phyloP scores from a whole-genome alignment of 2,888 invertebrate genomes.

The Drosophila phalerata region DNA sequence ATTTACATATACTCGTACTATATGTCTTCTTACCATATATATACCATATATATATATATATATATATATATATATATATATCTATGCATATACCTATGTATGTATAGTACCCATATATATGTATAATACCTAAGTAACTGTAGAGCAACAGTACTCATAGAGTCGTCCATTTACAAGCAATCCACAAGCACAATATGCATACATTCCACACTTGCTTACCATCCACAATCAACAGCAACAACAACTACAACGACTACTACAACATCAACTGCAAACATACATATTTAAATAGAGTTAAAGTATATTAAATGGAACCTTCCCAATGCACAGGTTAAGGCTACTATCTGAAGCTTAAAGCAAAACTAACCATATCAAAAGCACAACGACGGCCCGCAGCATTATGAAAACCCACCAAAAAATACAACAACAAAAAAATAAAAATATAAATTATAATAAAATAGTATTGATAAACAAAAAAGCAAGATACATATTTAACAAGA shows the following conservation, averaged over 20 bases:
- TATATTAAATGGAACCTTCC: conserved; percentile 13
- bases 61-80: conserved; percentile 1
- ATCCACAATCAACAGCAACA: conserved; percentile 19
- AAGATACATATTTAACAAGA: conserved; percentile 37
- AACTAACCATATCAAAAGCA: conserved; percentile 64
- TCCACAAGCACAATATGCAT: conserved; percentile 16
- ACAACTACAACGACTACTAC: conserved; percentile 3
- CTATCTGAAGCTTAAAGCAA: conserved; percentile 36
- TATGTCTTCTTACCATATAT: conserved; percentile 7
- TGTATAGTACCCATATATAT: background rate
- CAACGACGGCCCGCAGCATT: conserved; percentile 51
- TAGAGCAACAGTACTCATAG: conserved; percentile 38
- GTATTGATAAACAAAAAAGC: background rate
- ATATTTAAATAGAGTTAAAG: conserved; percentile 5
- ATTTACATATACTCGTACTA: conserved; percentile 9
- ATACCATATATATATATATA: conserved; percentile 6
- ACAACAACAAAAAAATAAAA: background rate
- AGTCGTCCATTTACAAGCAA: conserved; percentile 49
- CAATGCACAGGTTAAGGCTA: conserved; percentile 31
- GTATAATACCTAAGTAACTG: conserved; percentile 3
- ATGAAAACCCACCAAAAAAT: conserved; percentile 49
- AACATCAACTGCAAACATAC: conserved; percentile 5
- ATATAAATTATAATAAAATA: conserved; percentile 26
- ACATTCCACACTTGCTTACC: conserved; percentile 48
- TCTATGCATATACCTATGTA: background rate